Conservation (phyloP, 2,113 vertebrate species). For the Ameiurus melas region DNA sequence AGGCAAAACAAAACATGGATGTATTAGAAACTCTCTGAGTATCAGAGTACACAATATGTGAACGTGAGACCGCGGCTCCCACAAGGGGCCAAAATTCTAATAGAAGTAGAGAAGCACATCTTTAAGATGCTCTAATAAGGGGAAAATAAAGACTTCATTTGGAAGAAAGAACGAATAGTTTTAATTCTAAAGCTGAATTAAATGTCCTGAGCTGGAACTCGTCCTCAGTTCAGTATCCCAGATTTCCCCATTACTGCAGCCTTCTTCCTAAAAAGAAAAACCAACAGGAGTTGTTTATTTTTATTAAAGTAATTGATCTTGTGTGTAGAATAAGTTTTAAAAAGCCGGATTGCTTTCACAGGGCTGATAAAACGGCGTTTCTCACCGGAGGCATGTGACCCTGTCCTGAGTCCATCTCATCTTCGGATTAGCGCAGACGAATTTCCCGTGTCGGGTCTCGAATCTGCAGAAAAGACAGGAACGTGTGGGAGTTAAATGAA, state of each 20-base stretch:
- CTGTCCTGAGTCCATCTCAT: slow-evolving; percentile 35
- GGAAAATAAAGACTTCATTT: not conserved
- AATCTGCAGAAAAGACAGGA: slow-evolving; percentile 59
- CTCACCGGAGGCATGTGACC: slow-evolving; percentile 62
- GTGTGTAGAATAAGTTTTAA: not conserved
- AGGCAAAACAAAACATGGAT: not conserved
- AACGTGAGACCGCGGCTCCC: not conserved
- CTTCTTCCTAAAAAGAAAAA: not conserved
- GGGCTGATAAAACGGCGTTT: not conserved
- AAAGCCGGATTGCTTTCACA: not conserved
- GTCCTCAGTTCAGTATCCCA: not conserved
- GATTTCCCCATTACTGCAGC: not conserved
- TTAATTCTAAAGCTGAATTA: not conserved
- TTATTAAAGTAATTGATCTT: not conserved
- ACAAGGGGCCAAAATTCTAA: not conserved
- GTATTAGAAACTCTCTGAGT: not conserved
- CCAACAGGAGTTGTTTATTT: too few species aligned
- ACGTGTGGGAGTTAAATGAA: not conserved
- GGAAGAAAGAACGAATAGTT: too few species aligned
- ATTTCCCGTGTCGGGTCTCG: slow-evolving; percentile 24
- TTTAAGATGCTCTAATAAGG: slow-evolving; percentile 4
- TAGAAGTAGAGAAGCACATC: not conserved
- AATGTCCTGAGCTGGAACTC: not conserved
- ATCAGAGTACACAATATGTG: not conserved
- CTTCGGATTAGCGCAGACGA: slow-evolving; percentile 63